A percentile compares a stretch with the other conserved stretches of the same genome.
These are phyloP conservation scores for Drosophila birchii DNA, from an alignment of 2,888 invertebrate genomes.

Conservation along the genomic window DNA sequence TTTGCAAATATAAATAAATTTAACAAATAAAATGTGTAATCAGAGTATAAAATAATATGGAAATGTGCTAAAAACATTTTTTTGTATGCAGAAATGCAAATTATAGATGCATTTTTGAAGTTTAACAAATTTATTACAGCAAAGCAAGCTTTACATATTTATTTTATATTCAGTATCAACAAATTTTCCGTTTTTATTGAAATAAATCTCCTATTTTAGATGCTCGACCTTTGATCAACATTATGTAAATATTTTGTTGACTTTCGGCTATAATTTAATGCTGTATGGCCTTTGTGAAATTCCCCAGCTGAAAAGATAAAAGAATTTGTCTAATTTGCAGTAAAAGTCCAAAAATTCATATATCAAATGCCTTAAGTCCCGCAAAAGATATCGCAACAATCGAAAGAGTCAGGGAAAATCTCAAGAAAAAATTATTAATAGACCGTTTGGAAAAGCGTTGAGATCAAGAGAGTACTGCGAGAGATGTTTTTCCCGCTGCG, in stretches of 20 bases:
- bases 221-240: slow-evolving; percentile 15
- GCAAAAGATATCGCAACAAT: slow-evolving; percentile 18
- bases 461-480: slow-evolving; percentile 12
- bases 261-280: neutral
- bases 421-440: slow-evolving; percentile 30
- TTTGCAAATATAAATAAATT: slow-evolving; percentile 23
- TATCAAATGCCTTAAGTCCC: slow-evolving; percentile 27
- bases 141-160: neutral
- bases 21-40: slow-evolving; percentile 21
- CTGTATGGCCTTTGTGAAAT: slow-evolving; percentile 3
- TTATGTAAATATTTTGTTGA: slow-evolving; percentile 8
- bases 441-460: slow-evolving; percentile 26
- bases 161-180: neutral
- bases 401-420: neutral
- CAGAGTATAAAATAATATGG: slow-evolving; percentile 14
- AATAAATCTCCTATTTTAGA: neutral
- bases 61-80: slow-evolving; percentile 7
- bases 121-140: neutral
- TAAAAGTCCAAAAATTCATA: slow-evolving; percentile 28
- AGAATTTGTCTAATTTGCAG: slow-evolving; percentile 25
- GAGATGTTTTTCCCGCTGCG: slow-evolving; percentile 35
- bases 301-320: slow-evolving; percentile 7
- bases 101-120: neutral
- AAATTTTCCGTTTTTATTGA: neutral
- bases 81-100: neutral